Base-by-base conservation (phyloP, 2,888 invertebrate genomes). In the Latheticus oryzae region DNA sequence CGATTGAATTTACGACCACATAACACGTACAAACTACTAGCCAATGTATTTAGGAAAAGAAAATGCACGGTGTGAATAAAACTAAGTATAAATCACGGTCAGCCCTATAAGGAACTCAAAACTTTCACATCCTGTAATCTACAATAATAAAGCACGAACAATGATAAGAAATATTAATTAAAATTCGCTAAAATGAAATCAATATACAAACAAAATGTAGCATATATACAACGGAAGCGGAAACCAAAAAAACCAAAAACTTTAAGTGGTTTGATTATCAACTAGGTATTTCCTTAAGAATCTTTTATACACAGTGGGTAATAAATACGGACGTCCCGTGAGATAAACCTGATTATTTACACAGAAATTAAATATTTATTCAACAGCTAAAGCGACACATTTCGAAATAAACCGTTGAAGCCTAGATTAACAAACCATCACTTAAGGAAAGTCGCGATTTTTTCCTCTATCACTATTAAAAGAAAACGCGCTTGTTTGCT, bases 201-300 rank as follows among this genome's bases (percentile, higher is more conserved):
- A n/a, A n/a, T n/a, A n/a, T n/a, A n/a, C n/a, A n/a, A n/a, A n/a
- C n/a, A n/a, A n/a, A n/a, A n/a, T n/a, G n/a, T n/a, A n/a, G n/a
- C n/a, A n/a, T n/a, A n/a, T n/a, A n/a, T n/a, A n/a, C n/a, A n/a
- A n/a, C n/a, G n/a, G n/a, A n/a, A n/a, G n/a, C n/a, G n/a, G n/a
- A n/a, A n/a, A n/a, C n/a, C n/a, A n/a, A n/a, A n/a, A n/a, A n/a
- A 23, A 1, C 45, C 12, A 28, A 12, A 32, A 33, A 12, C 35
- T 47, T 26, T 19, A 17, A 38, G 28, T 16, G 16, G 28, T 40
- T 12, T 7, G 16, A 15, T 33, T 42, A 52, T 52, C 52, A 66
- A 64, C 58, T 57, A 60, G 45, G 47, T 21, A 42, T 57, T 66
- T 64, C 62, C 62, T 64, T 58, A 53, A 24, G 40, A 48, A 62